Percentiles rank a stretch among this genome's conserved stretches.
Conservation (phyloP, 2,797 vertebrate genomes). For the Rhadinocentrus ornatus region DNA sequence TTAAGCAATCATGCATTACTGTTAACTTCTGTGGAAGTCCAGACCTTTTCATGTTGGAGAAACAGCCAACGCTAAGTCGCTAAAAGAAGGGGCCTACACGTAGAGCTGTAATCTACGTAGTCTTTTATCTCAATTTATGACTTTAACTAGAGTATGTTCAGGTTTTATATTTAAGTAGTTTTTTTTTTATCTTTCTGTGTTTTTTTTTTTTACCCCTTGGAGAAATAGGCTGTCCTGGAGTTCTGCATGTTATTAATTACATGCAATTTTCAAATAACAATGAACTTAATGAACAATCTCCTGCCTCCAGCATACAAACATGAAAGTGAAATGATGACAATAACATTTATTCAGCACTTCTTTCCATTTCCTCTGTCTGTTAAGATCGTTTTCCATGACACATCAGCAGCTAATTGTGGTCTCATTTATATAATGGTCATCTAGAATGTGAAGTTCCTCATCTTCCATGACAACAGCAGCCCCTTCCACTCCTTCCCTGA, state of each 20-base stretch:
- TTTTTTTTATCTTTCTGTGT: background rate
- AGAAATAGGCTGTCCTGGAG: background rate
- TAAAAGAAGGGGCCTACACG: background rate
- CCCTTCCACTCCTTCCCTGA: constrained; percentile 65
- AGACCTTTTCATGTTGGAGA: background rate
- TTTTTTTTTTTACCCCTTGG: constrained; percentile 1
- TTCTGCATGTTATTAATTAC: background rate
- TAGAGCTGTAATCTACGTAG: background rate
- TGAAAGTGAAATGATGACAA: background rate
- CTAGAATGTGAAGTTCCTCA: constrained; percentile 45
- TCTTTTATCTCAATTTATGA: background rate
- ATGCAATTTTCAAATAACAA: constrained; percentile 7
- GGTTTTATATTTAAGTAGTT: background rate
- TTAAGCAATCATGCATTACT: background rate
- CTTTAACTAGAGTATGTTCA: background rate
- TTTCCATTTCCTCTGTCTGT: constrained; percentile 12
- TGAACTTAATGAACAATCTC: background rate
- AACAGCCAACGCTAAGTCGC: background rate
- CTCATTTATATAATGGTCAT: constrained; percentile 66
- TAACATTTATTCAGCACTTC: background rate
- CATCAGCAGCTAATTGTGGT: constrained; percentile 52
- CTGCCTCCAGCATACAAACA: constrained; percentile 8
- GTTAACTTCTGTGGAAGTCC: background rate
- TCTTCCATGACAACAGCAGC: constrained; percentile 58
- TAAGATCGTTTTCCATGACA: constrained; percentile 6